Evolutionary conservation across 1,140 invertebrate genomes (phyloP).

Genomic region (Brachystomella parvula): DNA sequence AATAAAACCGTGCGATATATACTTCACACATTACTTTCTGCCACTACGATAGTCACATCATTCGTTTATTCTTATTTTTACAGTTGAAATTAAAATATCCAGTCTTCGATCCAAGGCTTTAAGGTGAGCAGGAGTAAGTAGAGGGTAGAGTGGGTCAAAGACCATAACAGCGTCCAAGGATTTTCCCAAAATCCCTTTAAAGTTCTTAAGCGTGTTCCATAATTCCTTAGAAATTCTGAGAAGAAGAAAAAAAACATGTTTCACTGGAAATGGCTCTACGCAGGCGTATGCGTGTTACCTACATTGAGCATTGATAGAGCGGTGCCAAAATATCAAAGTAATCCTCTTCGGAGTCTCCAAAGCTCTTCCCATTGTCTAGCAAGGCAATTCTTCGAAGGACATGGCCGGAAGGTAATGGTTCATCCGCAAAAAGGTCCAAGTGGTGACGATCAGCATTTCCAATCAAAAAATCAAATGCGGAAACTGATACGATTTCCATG

Average conservation of each 20-base stretch:
- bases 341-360: slow-evolving; percentile 75
- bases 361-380: slow-evolving; percentile 89
- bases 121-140: slow-evolving; percentile 65
- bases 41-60: no score
- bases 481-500: slow-evolving; percentile 75
- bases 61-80: slow-evolving; percentile 58
- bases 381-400: slow-evolving; percentile 58
- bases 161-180: slow-evolving; percentile 47
- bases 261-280: no score
- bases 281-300: slow-evolving; percentile 43
- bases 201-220: slow-evolving; percentile 58
- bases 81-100: slow-evolving; percentile 59
- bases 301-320: slow-evolving; percentile 84
- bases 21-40: no score
- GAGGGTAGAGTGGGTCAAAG: slow-evolving; percentile 49
- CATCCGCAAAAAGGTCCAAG: slow-evolving; percentile 63
- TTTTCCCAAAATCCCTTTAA: slow-evolving; percentile 53
- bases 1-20: no score
- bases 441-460: slow-evolving; percentile 92
- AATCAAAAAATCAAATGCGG: slow-evolving; percentile 87
- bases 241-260: slow-evolving; percentile 38
- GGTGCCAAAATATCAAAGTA: slow-evolving; percentile 79
- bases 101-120: slow-evolving; percentile 70
- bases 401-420: slow-evolving; percentile 47
- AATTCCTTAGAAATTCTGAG: slow-evolving; percentile 59